Evolutionary conservation across 2,888 invertebrate genomes (phyloP).

Genomic region (Chloromyia formosa): DNA sequence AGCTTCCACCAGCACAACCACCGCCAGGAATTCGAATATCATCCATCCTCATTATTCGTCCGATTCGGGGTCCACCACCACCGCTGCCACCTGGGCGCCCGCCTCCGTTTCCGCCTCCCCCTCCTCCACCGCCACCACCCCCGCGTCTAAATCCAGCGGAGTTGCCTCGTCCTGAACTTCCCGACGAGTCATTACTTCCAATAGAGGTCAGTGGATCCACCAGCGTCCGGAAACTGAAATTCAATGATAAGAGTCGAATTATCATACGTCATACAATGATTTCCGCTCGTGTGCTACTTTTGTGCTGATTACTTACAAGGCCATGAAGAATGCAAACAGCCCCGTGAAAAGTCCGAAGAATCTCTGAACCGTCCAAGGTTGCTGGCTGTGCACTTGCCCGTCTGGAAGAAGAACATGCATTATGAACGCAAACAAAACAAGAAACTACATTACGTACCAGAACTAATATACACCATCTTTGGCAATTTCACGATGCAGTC

Average conservation of each 20-base stretch:
- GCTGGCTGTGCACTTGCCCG: constrained; percentile 49
- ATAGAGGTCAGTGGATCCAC: constrained; percentile 48
- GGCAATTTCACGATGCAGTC: neutral
- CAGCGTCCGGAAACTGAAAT: constrained; percentile 49
- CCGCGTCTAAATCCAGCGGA: constrained; percentile 35
- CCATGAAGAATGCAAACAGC: constrained; percentile 47
- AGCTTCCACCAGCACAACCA: constrained; percentile 52
- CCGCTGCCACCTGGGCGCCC: constrained; percentile 47
- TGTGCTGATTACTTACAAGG: constrained; percentile 47
- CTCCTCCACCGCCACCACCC: constrained; percentile 46
- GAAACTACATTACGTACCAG: constrained; percentile 38
- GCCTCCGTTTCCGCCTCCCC: constrained; percentile 35
- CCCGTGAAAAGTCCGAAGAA: constrained; percentile 48
- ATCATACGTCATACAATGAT: neutral
- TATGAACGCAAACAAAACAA: neutral
- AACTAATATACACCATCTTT: constrained; percentile 51
- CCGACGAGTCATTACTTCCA: constrained; percentile 9
- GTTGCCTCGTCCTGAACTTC: constrained; percentile 43
- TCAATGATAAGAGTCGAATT: neutral
- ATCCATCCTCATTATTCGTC: constrained; percentile 51
- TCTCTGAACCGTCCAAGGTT: constrained; percentile 51
- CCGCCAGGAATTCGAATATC: constrained; percentile 51
- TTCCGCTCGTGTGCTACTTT: neutral
- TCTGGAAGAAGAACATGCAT: constrained; percentile 41
- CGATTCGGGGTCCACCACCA: constrained; percentile 50